phyloP scores from a whole-genome alignment of 2,888 invertebrate genomes.

The Chouioia cunea region DNA sequence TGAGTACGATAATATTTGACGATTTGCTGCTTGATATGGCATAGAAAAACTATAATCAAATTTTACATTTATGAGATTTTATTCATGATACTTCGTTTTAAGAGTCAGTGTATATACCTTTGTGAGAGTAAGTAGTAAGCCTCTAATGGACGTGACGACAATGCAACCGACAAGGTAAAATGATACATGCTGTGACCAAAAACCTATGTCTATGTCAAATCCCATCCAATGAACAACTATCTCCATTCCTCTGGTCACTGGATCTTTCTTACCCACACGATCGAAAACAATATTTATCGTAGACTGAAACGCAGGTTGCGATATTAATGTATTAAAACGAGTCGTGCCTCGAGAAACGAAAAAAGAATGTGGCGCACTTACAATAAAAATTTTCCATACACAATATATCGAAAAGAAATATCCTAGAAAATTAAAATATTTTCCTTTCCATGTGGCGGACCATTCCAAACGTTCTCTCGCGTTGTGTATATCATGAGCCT shows the following conservation, averaged over 20 bases:
- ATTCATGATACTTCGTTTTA: constrained; percentile 15
- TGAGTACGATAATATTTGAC: constrained; percentile 96
- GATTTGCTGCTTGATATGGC: constrained; percentile 99
- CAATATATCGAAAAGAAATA: constrained; percentile 99
- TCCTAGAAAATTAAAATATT: constrained; percentile 97
- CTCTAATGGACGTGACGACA: constrained; percentile 96
- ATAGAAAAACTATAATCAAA: constrained; percentile 91
- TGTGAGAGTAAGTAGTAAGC: constrained; percentile 93
- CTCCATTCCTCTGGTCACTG: constrained; percentile 95
- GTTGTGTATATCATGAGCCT: constrained; percentile 91
- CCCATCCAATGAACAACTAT: constrained; percentile 98
- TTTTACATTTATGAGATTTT: constrained; percentile 19
- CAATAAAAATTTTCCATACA: constrained; percentile 99
- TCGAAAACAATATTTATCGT: constrained; percentile 99
- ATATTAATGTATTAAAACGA: constrained; percentile 12
- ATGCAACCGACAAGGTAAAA: constrained; percentile 98
- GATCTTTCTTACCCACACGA: constrained; percentile 97
- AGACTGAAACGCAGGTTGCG: constrained; percentile 73
- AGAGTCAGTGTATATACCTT: constrained; percentile 76
- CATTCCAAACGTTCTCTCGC: constrained; percentile 94
- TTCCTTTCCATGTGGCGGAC: constrained; percentile 96
- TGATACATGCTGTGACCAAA: constrained; percentile 99
- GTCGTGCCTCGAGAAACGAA: background rate
- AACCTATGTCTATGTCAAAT: constrained; percentile 94
- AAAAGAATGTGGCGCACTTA: constrained; percentile 71